Evolutionary conservation across 2,113 vertebrate genomes (phyloP), one percentile per base, ranked within the genome.

Genomic region (Oncorhynchus masou): DNA sequence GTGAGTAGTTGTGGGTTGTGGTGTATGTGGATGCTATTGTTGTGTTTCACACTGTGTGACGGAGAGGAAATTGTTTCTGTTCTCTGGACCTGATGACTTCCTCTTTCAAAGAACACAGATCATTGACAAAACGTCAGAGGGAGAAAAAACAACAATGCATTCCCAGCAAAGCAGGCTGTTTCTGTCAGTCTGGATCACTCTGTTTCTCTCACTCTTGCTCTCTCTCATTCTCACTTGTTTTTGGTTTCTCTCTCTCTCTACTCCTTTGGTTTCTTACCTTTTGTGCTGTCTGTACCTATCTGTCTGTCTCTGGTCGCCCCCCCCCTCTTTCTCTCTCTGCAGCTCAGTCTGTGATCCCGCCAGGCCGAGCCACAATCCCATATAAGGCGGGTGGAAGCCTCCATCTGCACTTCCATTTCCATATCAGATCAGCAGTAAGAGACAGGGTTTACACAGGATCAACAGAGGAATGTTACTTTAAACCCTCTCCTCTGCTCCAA

Each of bases 361-460:
- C 81, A 80, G 85, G 86, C 83, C 83, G 78, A 79, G 74, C 80
- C 73, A 6, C 84, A 86, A 88, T 88, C 89, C 90, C 88, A 83
- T 88, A 88, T 87, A 90, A 91, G 86, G 90, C 87, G 74, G 51
- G 48, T 79, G 80, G 81, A 90, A 88, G 88, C 85, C 83, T 83
- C 88, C 86, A 81, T 86, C 88, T 90, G 85, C 80, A 60, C 82
- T 78, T 71, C 70, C 86, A 88, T 90, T 90, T 88, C 86, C 88
- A 87, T 91, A 89, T 92, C 84, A 88, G 87, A 88, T 91, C 80
- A 86, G 73, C 66, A 74, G 81, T 83, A 87, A 87, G 82, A 86
- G 85, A 85, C 85, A 77, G 85, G 84, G 80, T 88, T 91, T 90
- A 82, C 19, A 73, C 76, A 67, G 83, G 89, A 90, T 91, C 89